Evolutionary conservation across 2,797 vertebrate species (phyloP).

Genomic region (Cossypha dichroa): DNA sequence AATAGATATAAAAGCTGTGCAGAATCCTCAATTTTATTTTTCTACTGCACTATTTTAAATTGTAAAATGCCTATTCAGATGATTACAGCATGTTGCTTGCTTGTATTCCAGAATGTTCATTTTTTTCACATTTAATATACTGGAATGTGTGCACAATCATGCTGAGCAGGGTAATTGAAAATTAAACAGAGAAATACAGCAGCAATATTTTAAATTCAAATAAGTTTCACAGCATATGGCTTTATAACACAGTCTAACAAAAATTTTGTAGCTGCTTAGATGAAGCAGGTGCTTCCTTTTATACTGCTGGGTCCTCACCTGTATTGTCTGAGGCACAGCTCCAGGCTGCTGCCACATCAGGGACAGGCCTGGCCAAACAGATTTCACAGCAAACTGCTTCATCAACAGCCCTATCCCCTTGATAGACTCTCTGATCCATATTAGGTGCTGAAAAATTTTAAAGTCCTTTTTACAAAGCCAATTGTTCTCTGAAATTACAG

Average conservation of each 20-base stretch:
- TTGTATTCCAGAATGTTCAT: neutral
- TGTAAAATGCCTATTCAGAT: neutral
- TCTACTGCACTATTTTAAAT: neutral
- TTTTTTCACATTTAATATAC: neutral
- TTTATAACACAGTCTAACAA: neutral
- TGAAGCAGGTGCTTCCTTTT: neutral
- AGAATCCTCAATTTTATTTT: neutral
- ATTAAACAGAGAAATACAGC: constrained; percentile 9
- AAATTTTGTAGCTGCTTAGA: neutral
- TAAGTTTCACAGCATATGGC: neutral
- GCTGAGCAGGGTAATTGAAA: neutral
- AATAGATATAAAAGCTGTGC: neutral
- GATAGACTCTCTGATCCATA: neutral
- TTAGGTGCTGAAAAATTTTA: rapidly evolving
- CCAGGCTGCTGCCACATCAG: neutral
- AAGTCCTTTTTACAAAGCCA: neutral
- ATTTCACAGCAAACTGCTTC: neutral
- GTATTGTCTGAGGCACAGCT: neutral
- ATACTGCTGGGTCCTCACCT: neutral
- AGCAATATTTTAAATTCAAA: constrained; percentile 33
- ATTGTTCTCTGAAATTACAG: neutral
- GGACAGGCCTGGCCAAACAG: neutral
- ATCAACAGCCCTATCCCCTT: neutral
- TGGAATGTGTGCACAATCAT: neutral
- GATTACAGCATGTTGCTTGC: neutral